Evolutionary conservation across 2,888 invertebrate genomes (phyloP).

Genomic region (Zele albiditarsus): DNA sequence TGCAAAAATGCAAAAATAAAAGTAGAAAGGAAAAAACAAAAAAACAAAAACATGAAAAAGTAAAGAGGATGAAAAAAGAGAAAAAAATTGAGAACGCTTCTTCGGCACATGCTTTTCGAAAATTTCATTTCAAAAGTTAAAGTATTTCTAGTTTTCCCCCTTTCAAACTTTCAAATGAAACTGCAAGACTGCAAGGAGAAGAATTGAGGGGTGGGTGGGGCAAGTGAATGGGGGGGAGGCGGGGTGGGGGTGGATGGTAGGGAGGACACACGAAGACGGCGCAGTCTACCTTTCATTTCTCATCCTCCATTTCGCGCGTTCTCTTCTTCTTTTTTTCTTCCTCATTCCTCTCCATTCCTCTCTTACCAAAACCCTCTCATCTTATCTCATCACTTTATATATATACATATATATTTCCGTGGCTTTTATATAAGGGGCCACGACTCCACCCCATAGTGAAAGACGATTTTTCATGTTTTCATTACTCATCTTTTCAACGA

Average conservation of each 20-base stretch:
- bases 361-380: neutral
- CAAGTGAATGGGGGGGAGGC: neutral
- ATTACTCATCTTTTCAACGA: slow-evolving; percentile 49
- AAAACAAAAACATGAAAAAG: neutral
- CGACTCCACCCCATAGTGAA: slow-evolving; percentile 28
- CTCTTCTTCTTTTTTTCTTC: slow-evolving; percentile 38
- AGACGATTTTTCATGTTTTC: slow-evolving; percentile 56
- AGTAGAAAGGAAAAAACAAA: neutral
- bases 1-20: no score
- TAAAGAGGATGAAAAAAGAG: neutral
- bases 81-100: slow-evolving; percentile 31
- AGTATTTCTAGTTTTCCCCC: slow-evolving; percentile 69
- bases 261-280: slow-evolving; percentile 17
- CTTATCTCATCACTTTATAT: slow-evolving; percentile 32
- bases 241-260: neutral
- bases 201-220: slow-evolving; percentile 38
- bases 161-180: slow-evolving; percentile 65
- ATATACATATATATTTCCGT: slow-evolving; percentile 4
- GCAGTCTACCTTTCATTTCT: slow-evolving; percentile 24
- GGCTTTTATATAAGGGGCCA: slow-evolving; percentile 30
- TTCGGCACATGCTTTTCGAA: slow-evolving; percentile 57
- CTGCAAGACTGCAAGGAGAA: slow-evolving; percentile 41
- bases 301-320: slow-evolving; percentile 42
- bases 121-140: slow-evolving; percentile 71
- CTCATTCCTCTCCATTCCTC: slow-evolving; percentile 27